phyloP scores from a whole-genome alignment of 2,888 invertebrate species.

The Heteromurus nitidus region DNA sequence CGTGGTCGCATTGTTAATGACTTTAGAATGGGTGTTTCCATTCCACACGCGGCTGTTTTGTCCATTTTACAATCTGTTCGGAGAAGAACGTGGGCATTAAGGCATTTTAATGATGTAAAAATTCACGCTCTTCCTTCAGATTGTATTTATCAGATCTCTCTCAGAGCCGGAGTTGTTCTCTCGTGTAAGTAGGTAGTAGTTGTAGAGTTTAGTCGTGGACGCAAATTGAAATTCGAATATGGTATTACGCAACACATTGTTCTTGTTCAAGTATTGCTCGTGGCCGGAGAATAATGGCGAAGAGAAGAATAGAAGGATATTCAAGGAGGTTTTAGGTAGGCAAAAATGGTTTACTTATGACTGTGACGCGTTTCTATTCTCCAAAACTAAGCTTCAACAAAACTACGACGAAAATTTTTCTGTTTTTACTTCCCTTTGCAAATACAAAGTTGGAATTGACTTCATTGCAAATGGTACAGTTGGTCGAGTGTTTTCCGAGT shows the following conservation, averaged over 20 bases:
- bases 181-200: conserved; percentile 6
- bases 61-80: conserved; percentile 10
- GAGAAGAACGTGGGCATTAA: conserved; percentile 18
- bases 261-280: background rate
- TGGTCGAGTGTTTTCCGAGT: background rate
- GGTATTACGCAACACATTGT: no score
- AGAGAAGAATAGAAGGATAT: background rate
- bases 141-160: conserved; percentile 25
- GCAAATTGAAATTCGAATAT: no score
- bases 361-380: no score
- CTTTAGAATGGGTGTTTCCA: conserved; percentile 11
- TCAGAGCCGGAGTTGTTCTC: no score
- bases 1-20: conserved; percentile 18
- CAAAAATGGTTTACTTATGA: no score
- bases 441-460: background rate
- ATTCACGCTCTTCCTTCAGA: conserved; percentile 25
- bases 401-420: no score
- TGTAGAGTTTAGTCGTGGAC: no score
- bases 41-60: conserved; percentile 5
- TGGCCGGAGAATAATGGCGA: background rate
- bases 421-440: no score
- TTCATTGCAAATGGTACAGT: no score
- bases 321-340: no score
- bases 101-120: conserved; percentile 35
- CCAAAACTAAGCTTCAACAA: no score